phyloP scores from a whole-genome alignment of 1,140 invertebrate species.

The Neodiprion fabricii region DNA sequence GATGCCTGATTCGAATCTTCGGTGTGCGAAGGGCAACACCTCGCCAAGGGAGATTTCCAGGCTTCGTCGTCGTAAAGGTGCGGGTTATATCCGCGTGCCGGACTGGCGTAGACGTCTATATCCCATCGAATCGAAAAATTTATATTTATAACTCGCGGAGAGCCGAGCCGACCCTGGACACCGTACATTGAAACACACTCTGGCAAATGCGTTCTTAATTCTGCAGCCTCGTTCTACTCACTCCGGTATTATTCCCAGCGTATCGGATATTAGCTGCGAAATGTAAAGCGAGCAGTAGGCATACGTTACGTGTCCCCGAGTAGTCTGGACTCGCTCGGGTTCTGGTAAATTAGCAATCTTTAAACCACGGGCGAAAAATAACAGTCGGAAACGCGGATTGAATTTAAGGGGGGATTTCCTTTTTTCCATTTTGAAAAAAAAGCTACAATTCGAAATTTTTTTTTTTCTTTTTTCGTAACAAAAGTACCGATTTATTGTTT shows the following conservation, averaged over 20 bases:
- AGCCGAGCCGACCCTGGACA: neutral
- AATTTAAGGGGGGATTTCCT: too few relatives aligned
- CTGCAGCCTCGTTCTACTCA: neutral
- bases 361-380: too few relatives aligned
- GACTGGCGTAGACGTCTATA: neutral
- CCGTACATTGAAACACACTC: neutral
- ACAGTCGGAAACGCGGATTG: too few relatives aligned
- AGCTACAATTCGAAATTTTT: too few relatives aligned
- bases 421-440: too few relatives aligned
- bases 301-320: too few relatives aligned
- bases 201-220: conserved; percentile 4
- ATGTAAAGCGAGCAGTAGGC: too few relatives aligned
- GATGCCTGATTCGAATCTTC: neutral
- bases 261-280: neutral
- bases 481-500: too few relatives aligned
- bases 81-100: neutral
- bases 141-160: neutral
- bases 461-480: too few relatives aligned
- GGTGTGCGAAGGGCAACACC: neutral
- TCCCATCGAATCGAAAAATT: neutral
- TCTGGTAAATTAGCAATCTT: too few relatives aligned
- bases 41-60: neutral
- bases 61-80: too few relatives aligned
- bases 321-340: too few relatives aligned
- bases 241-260: neutral